Evolutionary conservation across 2,113 vertebrate genomes (phyloP), one percentile per base, ranked within the genome.

Genomic region (Atrichornis clamosus): DNA sequence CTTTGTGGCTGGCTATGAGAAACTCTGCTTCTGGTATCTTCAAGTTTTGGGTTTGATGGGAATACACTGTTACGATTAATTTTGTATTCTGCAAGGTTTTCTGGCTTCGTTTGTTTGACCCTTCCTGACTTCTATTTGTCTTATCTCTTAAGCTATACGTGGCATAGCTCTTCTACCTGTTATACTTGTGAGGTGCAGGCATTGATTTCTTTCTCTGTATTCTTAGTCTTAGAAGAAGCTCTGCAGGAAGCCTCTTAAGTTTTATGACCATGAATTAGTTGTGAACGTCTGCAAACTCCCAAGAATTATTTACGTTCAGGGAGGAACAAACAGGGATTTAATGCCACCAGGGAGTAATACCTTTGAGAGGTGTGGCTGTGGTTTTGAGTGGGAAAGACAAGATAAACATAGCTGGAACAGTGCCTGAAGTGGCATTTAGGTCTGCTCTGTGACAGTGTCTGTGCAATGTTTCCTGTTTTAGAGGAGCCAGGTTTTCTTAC

Each of bases 401-500:
- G 59, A 58, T 15, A 42, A 85, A 74, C 2, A 7, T 46, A 50
- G 17, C 35, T 64, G 77, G 65, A 82, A 41, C 22, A 6, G 42
- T 39, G 49, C 37, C 87, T 65, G 9, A 46, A 63, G 59, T 11
- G 73, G 50, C 62, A 28, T 21, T 42, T 27, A 64, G 26, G 27
- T 65, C 44, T 72, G 65, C 73, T 60, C 18, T 63, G 39, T 30
- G 53, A 37, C 63, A 47, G 35, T 1, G 0, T n/a, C 87, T 46
- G 44, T 42, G 20, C 81, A 64, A 13, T 1, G 11, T 10, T 58
- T 60, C 41, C 41, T 14, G 2, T 37, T 92, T 18, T 9, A 41
- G 56, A 91, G 88, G 44, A 37, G 67, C 41, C 6, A 24, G 39
- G 35, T 22, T 46, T 41, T 42, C 77, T 73, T 95, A 98, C 98